phyloP scores from a whole-genome alignment of 1,140 invertebrate genomes.

The Monochamus saltuarius region DNA sequence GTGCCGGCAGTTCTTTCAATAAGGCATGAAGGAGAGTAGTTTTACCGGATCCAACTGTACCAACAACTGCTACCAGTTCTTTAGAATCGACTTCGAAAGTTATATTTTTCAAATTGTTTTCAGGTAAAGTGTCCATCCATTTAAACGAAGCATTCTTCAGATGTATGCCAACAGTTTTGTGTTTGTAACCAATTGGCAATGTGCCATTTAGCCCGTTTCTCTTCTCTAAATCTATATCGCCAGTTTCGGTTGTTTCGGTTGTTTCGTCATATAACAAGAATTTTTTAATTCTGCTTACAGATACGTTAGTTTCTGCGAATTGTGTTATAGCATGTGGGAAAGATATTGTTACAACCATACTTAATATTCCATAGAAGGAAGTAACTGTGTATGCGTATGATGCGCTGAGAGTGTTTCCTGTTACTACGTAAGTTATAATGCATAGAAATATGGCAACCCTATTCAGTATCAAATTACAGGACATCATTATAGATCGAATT shows the following conservation, averaged over 20 bases:
- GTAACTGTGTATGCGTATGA: constrained; percentile 75
- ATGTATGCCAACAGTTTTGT: constrained; percentile 49
- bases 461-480: constrained; percentile 70
- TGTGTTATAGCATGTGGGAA: constrained; percentile 63
- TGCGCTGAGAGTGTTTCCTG: constrained; percentile 66
- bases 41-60: constrained; percentile 72
- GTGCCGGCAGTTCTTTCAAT: constrained; percentile 73
- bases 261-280: constrained; percentile 51
- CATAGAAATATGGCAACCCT: constrained; percentile 76
- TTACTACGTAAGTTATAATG: constrained; percentile 70
- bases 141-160: constrained; percentile 61
- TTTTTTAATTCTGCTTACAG: constrained; percentile 64
- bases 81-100: constrained; percentile 56
- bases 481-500: constrained; percentile 69
- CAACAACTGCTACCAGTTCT: constrained; percentile 67
- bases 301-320: constrained; percentile 67
- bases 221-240: too few species aligned
- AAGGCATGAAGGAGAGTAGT: constrained; percentile 79
- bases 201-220: too few species aligned
- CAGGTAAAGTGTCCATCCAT: constrained; percentile 58
- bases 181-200: background rate
- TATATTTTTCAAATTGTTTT: constrained; percentile 60
- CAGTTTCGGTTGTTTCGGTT: too few species aligned
- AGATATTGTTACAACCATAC: constrained; percentile 70
- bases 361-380: constrained; percentile 71